Conservation (phyloP, 2,797 vertebrate genomes). For the Falco naumanni region DNA sequence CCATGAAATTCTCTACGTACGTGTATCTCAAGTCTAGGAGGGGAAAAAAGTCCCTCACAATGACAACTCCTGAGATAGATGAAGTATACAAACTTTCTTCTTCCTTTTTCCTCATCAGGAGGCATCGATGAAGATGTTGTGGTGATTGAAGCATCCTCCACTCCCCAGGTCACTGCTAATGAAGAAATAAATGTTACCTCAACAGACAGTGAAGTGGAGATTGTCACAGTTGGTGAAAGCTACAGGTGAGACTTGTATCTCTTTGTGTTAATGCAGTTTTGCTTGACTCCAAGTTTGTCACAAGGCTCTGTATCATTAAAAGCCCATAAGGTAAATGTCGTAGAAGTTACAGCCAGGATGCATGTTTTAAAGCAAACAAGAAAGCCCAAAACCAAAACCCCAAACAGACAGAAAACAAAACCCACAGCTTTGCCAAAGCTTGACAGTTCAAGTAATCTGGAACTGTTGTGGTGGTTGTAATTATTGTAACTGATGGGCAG, state of each 20-base stretch:
- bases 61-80: neutral
- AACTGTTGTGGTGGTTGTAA: neutral
- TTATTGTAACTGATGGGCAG: neutral
- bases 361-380: neutral
- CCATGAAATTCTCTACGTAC: neutral
- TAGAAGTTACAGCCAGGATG: neutral
- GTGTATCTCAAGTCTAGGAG: neutral
- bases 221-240: slow-evolving; percentile 95
- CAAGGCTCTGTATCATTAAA: neutral
- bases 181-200: slow-evolving; percentile 99
- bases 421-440: neutral
- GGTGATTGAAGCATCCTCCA: slow-evolving; percentile 95
- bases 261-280: neutral
- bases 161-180: slow-evolving; percentile 91
- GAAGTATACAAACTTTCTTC: neutral
- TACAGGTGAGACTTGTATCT: slow-evolving; percentile 84
- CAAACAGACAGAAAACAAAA: neutral
- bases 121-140: slow-evolving; percentile 96
- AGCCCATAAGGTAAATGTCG: neutral
- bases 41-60: neutral
- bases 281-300: neutral
- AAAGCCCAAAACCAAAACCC: neutral
- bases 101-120: slow-evolving; percentile 77
- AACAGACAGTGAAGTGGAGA: slow-evolving; percentile 98
- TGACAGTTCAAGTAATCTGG: neutral